These are phyloP conservation scores for Actinopyga echinites DNA, from an alignment of 53 echinoderm and acorn worm species.

Conservation along the genomic window DNA sequence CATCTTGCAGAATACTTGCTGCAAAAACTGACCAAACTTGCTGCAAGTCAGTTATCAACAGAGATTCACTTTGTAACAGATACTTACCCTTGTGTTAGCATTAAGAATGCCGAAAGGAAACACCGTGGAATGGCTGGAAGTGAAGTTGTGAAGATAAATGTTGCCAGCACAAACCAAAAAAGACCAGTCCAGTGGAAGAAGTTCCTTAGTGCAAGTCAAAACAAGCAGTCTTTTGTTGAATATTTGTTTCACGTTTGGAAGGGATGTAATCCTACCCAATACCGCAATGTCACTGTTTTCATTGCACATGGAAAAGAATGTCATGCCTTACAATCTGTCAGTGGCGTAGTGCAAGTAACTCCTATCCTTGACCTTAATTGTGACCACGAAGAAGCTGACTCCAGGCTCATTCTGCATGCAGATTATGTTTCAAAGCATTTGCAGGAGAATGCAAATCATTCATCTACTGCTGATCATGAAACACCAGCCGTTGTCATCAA, in stretches of 20 bases:
- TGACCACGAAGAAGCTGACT: constrained; percentile 40
- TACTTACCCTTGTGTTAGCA: constrained; percentile 20
- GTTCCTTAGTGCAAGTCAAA: constrained; percentile 9
- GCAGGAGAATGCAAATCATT: too few relatives aligned
- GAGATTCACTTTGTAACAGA: constrained; percentile 56
- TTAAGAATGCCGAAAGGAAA: constrained; percentile 54
- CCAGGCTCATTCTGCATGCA: neutral
- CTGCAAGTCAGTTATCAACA: neutral
- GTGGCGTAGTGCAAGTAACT: neutral
- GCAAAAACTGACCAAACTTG: constrained; percentile 25
- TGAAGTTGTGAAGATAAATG: neutral
- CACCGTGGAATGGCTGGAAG: constrained; percentile 25
- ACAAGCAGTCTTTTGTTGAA: constrained; percentile 29
- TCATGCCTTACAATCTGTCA: neutral
- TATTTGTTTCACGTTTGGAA: constrained; percentile 25
- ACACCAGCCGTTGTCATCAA: neutral
- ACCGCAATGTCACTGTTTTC: constrained; percentile 8
- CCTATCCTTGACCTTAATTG: neutral
- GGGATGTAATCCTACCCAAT: neutral
- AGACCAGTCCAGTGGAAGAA: constrained; percentile 45
- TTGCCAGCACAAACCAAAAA: neutral
- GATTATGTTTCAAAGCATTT: too few relatives aligned
- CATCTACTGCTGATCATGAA: too few relatives aligned
- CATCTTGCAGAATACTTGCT: constrained; percentile 33
- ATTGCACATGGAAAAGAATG: constrained; percentile 39